Evolutionary conservation across 1,140 invertebrate species (phyloP), one percentile per base, ranked within the genome.

Genomic region (Trichogramma pretiosum): DNA sequence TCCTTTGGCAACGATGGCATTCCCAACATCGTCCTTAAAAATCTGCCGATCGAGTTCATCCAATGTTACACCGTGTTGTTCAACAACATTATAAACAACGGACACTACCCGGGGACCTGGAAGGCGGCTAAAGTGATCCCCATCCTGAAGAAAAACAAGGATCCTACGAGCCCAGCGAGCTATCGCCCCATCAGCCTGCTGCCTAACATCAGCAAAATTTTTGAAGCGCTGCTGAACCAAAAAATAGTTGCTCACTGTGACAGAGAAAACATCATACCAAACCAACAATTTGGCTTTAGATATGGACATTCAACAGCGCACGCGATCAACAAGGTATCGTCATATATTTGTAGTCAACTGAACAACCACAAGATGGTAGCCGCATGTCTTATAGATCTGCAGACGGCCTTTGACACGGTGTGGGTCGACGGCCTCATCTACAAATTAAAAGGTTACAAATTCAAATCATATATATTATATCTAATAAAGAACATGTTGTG

Each of bases 371-470:
- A 55, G 33, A 52, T 40, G 22, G 58, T 59, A 3, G 60, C 46
- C 2, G 48, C 57, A 3, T 53, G 55, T 8, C 41, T 61, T 9
- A 49, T 63, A 8, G 62, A 68, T 46, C 49, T 65, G 2, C 54
- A 60, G 43, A 62, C 61, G 30, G 56, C 60, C 0, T 64, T 61
- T n/a, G 60, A 62, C 28, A 41, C 46, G 2, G 53, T 62, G 0
- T 60, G 53, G 54, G 40, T 43, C 1, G 42, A 50, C 11, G 60
- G 55, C 0, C 17, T 61, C 0, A 52, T 62, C 1, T 54, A 39
- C 30, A 58, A 56, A 52, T 18, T 62, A 21, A 16, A 47, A 43
- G 48, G n/a, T n/a, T n/a, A n/a, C n/a, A n/a, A n/a, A n/a, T n/a
- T n/a, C n/a, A n/a, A n/a, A n/a, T n/a, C n/a, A n/a, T n/a, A n/a